phyloP scores from a whole-genome alignment of 2,797 vertebrate species.

The Eulemur mongoz region DNA sequence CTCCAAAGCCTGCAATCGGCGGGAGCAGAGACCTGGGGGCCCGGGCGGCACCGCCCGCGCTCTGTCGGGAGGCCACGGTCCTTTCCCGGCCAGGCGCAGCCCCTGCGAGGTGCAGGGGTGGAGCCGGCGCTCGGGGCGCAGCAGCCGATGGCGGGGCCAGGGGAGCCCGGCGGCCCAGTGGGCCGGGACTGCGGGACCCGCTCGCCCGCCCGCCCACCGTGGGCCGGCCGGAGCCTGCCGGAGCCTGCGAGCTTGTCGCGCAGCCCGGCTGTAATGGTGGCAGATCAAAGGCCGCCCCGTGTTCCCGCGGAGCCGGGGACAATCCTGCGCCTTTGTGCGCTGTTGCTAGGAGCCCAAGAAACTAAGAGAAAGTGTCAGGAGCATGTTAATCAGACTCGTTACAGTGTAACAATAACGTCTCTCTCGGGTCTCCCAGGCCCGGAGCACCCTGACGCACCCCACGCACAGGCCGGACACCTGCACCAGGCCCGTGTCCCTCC shows the following conservation, averaged over 20 bases:
- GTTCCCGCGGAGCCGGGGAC: slow-evolving; percentile 85
- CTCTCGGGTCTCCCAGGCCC: slow-evolving; percentile 60
- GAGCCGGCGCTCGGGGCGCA: no score
- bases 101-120: background rate
- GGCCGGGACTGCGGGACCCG: background rate
- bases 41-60: background rate
- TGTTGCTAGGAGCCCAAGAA: slow-evolving; percentile 89
- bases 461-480: background rate
- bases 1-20: background rate
- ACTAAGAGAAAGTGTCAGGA: slow-evolving; percentile 86
- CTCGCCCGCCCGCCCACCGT: background rate
- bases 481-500: background rate
- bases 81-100: background rate
- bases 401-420: slow-evolving; percentile 85
- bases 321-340: slow-evolving; percentile 88
- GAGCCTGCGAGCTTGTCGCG: slow-evolving; percentile 59
- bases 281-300: slow-evolving; percentile 90
- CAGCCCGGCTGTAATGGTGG: slow-evolving; percentile 87
- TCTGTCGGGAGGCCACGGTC: background rate
- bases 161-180: background rate
- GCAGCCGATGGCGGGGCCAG: background rate
- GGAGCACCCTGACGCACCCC: background rate
- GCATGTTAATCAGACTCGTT: slow-evolving; percentile 90
- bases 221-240: slow-evolving; percentile 41
- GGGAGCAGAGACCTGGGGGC: accelerated